A percentile compares a stretch with the other conserved stretches of the same genome.
Conservation (phyloP, 1,140 invertebrate genomes). For the Agrypnia vestita region DNA sequence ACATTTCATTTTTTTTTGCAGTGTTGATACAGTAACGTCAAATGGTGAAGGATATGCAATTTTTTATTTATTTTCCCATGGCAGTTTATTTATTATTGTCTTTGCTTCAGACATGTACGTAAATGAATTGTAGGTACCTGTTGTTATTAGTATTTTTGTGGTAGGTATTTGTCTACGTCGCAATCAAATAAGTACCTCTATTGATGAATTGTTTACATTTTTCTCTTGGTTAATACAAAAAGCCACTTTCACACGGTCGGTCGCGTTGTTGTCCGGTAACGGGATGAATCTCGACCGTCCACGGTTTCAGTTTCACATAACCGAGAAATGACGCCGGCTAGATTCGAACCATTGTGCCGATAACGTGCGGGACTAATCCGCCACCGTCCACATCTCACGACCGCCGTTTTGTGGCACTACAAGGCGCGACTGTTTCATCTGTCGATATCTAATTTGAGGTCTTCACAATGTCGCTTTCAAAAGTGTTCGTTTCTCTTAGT, state of each 20-base stretch:
- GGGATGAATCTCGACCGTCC: constrained; percentile 49
- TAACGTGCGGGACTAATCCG: constrained; percentile 55
- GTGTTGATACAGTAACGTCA: constrained; percentile 3
- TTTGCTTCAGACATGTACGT: too few species aligned
- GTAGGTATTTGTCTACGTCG: not conserved
- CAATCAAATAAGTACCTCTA: not conserved
- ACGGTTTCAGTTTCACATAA: constrained; percentile 45
- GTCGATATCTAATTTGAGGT: not conserved
- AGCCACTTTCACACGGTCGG: constrained; percentile 60
- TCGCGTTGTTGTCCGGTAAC: constrained; percentile 42
- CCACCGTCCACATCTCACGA: constrained; percentile 40
- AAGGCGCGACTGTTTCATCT: not conserved
- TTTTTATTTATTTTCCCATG: not conserved
- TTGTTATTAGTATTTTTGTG: not conserved
- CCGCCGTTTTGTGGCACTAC: not conserved
- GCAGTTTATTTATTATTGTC: too few species aligned
- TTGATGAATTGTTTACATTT: constrained; percentile 48
- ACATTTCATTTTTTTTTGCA: constrained; percentile 12
- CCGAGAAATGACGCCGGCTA: constrained; percentile 33
- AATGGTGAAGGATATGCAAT: not conserved
- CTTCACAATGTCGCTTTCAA: too few species aligned
- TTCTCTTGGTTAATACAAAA: constrained; percentile 49
- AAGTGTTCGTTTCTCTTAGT: too few species aligned
- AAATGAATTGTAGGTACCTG: too few species aligned
- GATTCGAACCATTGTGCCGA: constrained; percentile 52